Evolutionary conservation across 2,888 invertebrate species (phyloP), one percentile per base, ranked within the genome.

Genomic region (Cistogaster globosa): DNA sequence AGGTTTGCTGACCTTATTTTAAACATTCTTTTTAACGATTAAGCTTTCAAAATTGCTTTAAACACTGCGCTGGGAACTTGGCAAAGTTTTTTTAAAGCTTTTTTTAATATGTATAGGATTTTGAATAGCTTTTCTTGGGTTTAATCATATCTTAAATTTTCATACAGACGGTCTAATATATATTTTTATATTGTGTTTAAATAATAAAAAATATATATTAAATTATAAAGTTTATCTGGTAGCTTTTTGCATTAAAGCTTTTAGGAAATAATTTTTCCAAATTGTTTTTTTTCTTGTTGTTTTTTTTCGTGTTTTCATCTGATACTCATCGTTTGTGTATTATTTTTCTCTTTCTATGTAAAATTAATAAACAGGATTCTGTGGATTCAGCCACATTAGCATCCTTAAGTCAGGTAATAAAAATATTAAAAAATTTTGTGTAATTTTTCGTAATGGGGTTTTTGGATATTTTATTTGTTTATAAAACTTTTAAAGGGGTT

Each of bases 361-460:
- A 78, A 89, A 90, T n/a, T 89, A 88, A 89, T 89, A 91, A 92
- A 88, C 92, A 93, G 92, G 92, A 92, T 90, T 92, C 92, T 91
- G 92, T 92, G 91, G 92, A 93, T 91, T 92, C 93, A 90, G 90
- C 92, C 91, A 92, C 92, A 91, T 91, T 93, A 92, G 93, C 93
- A 91, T 93, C 93, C 90, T 91, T 93, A 90, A 92, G 92, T 91
- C 93, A 93, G 93, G 92, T 93, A 93, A 92, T 90, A 89, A 83
- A 63, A 65, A 71, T 5, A 57, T 12, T 11, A 18, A 67, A 16
- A 76, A 22, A 22, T 78, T 69, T 26, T 55, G 22, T 42, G n/a
- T 75, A 32, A 7, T 32, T 36, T 20, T 18, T 42, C 32, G 58
- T 14, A 58, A 58, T 68, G 74, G 69, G 51, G 22, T 32, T 45